These are phyloP conservation scores for Rutilus rutilus DNA, from an alignment of 2,113 vertebrate genomes.

Conservation along the genomic window DNA sequence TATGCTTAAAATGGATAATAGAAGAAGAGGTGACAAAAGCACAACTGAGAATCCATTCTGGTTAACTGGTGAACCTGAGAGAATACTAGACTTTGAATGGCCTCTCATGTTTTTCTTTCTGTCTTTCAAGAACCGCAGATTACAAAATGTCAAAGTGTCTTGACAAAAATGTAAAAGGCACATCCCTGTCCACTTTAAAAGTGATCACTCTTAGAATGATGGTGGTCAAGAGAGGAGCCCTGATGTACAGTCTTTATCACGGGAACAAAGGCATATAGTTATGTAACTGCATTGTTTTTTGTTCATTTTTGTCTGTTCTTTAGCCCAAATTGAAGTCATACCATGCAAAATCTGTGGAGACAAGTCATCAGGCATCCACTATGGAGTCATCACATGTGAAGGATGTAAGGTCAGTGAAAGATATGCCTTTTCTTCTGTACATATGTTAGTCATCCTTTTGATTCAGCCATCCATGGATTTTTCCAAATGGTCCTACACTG, in stretches of 20 bases:
- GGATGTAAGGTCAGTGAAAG: constrained; percentile 91
- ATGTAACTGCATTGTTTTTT: constrained; percentile 40
- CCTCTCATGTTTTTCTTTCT: neutral
- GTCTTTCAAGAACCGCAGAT: constrained; percentile 17
- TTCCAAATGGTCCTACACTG: neutral
- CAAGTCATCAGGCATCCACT: constrained; percentile 99
- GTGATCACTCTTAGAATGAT: neutral
- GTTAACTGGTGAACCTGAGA: neutral
- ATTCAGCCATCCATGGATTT: neutral
- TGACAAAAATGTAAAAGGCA: constrained; percentile 34
- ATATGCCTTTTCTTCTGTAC: neutral
- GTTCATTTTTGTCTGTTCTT: constrained; percentile 58
- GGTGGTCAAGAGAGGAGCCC: constrained; percentile 11
- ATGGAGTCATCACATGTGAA: constrained; percentile 99
- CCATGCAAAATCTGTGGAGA: constrained; percentile 99
- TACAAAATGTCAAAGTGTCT: constrained; percentile 46
- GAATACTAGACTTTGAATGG: neutral
- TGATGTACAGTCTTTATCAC: constrained; percentile 17
- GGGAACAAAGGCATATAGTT: constrained; percentile 22
- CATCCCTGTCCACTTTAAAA: neutral
- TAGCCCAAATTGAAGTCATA: constrained; percentile 99
- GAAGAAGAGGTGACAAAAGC: neutral
- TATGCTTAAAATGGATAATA: neutral
- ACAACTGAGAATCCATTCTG: neutral
- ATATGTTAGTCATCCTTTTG: neutral